A percentile compares a stretch with the other conserved stretches of the same genome.
phyloP scores from a whole-genome alignment of 2,888 invertebrate genomes.

The Hirtodrosophila histrioides region DNA sequence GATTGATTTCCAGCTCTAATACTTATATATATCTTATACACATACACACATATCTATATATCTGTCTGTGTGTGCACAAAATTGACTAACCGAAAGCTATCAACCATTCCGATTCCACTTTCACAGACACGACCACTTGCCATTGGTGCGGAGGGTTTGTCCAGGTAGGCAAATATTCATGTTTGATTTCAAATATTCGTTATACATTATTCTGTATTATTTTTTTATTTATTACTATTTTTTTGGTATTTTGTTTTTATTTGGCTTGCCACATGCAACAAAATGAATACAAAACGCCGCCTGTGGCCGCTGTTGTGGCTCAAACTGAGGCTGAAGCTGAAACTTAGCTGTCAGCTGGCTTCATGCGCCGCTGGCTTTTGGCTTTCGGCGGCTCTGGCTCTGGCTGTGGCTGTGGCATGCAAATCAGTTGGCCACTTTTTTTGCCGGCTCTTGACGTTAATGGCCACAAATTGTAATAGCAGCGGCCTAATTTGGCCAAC shows the following conservation, averaged over 20 bases:
- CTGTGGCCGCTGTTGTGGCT: conserved; percentile 32
- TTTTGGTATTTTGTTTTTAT: conserved; percentile 8
- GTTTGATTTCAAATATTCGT: conserved; percentile 28
- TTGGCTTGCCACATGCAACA: conserved; percentile 36
- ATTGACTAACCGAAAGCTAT: conserved; percentile 70
- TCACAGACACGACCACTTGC: conserved; percentile 84
- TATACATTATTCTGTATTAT: conserved; percentile 15
- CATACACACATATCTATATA: conserved; percentile 8
- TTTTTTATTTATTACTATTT: conserved; percentile 20
- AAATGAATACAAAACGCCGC: conserved; percentile 65
- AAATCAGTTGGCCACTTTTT: conserved; percentile 65
- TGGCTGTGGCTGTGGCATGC: conserved; percentile 47
- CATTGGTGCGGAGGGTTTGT: conserved; percentile 84
- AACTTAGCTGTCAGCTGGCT: conserved; percentile 47
- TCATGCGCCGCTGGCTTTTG: conserved; percentile 65
- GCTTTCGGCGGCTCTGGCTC: conserved; percentile 17
- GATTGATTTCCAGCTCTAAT: not conserved
- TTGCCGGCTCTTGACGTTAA: conserved; percentile 65
- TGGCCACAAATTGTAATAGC: conserved; percentile 74
- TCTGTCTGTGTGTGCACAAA: conserved; percentile 57
- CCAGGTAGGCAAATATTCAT: conserved; percentile 82
- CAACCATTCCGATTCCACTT: conserved; percentile 63
- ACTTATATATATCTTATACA: conserved; percentile 4
- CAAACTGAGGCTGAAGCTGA: conserved; percentile 29
- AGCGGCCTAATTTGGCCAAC: conserved; percentile 67